Evolutionary conservation across 2,888 invertebrate species (phyloP), one percentile per base, ranked within the genome.

Genomic region (Baronia brevicornis): DNA sequence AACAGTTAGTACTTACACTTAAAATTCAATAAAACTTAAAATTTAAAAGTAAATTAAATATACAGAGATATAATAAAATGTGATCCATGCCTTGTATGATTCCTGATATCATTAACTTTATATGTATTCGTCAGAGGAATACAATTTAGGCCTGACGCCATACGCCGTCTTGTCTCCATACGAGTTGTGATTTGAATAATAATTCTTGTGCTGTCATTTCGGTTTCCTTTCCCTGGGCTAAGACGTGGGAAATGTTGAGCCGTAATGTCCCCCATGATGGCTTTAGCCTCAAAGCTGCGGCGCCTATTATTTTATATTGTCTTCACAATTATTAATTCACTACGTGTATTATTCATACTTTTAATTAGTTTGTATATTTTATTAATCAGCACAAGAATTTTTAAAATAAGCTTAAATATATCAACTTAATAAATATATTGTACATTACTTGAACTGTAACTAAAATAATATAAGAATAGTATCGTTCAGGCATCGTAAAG

Each of bases 171-270:
- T 58, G 60, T 54, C 61, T 64, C 60, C 57, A 63, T 61, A 54
- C 51, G 58, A 52, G 50, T 64, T 80, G 79, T 80, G 80, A 74
- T 80, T 79, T 80, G 82, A 82, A 84, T 82, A 82, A 77, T 79
- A 82, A 82, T 79, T 70, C 71, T 72, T 66, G 64, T 69, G 60
- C 66, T 68, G 67, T 70, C 79, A 75, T 78, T 79, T 73, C 60
- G 68, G 79, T 71, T 79, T 82, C 79, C 78, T 80, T 73, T 77
- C 72, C 65, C 70, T 60, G 58, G 53, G 52, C 58, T 51, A 59
- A 63, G 60, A 73, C 79, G 82, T 82, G 82, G 79, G 82, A 82
- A 82, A 82, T 63, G 68, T 64, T 67, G 58, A 56, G 62, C 62
- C 56, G 60, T 73, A 75, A 74, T 77, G 67, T 71, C 64, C 63